These are phyloP conservation scores for Morpho deidamia DNA, from an alignment of 2,888 invertebrate genomes.

Conservation along the genomic window DNA sequence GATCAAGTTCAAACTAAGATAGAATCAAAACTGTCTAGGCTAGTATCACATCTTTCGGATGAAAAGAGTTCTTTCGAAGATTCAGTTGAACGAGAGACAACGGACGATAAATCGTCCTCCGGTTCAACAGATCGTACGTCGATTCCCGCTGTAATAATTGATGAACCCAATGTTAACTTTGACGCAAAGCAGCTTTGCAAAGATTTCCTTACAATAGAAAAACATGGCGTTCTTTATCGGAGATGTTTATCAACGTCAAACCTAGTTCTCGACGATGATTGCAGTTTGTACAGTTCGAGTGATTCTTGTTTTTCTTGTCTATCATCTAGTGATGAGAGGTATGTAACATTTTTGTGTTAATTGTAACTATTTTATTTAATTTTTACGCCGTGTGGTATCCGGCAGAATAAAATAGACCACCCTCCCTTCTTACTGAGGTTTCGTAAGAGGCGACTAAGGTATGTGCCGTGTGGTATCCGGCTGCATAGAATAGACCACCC, in stretches of 20 bases:
- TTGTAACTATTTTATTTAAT: no score
- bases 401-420: no score
- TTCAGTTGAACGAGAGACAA: slow-evolving; percentile 26
- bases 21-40: slow-evolving; percentile 48
- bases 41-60: slow-evolving; percentile 57
- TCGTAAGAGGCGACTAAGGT: no score
- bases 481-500: no score
- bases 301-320: slow-evolving; percentile 54
- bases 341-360: not conserved
- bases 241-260: slow-evolving; percentile 52
- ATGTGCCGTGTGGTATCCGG: no score
- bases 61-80: slow-evolving; percentile 53
- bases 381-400: no score
- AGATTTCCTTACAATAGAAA: slow-evolving; percentile 54
- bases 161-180: slow-evolving; percentile 39
- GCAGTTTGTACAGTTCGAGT: slow-evolving; percentile 44
- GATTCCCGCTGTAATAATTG: slow-evolving; percentile 55
- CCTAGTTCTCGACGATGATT: slow-evolving; percentile 43
- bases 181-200: slow-evolving; percentile 45
- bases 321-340: slow-evolving; percentile 63
- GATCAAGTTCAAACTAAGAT: slow-evolving; percentile 62
- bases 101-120: slow-evolving; percentile 33
- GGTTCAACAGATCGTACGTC: slow-evolving; percentile 31
- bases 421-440: no score
- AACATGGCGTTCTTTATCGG: slow-evolving; percentile 45